Evolutionary conservation across 1,140 invertebrate species (phyloP).

Genomic region (Tenebrio molitor): DNA sequence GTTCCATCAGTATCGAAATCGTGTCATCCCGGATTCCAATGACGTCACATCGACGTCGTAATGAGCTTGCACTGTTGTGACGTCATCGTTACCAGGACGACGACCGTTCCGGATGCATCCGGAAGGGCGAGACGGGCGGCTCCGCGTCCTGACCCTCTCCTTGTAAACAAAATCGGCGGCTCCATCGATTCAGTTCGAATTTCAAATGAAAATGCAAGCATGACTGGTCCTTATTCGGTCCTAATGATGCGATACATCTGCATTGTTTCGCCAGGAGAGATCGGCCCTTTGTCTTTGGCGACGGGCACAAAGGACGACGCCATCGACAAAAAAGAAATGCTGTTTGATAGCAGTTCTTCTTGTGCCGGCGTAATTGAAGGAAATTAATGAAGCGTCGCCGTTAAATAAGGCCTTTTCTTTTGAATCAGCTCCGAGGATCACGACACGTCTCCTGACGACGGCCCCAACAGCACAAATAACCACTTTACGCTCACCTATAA

Average conservation of each 20-base stretch:
- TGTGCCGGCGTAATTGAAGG: conserved; percentile 29
- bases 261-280: conserved; percentile 7
- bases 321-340: conserved; percentile 30
- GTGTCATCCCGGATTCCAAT: not conserved
- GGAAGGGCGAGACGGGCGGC: conserved; percentile 14
- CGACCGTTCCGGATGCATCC: conserved; percentile 23
- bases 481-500: conserved; percentile 31
- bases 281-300: conserved; percentile 10
- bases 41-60: conserved; percentile 3
- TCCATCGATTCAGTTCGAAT: conserved; percentile 27
- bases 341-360: conserved; percentile 39
- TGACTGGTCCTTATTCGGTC: conserved; percentile 22
- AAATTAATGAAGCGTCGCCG: conserved; percentile 35
- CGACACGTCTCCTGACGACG: conserved; percentile 1
- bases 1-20: not conserved
- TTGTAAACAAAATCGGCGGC: conserved; percentile 37
- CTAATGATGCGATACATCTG: conserved; percentile 34
- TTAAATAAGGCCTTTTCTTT: conserved; percentile 39
- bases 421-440: conserved; percentile 15
- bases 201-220: conserved; percentile 13
- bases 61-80: conserved; percentile 23
- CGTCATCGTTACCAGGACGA: conserved; percentile 23
- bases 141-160: conserved; percentile 6
- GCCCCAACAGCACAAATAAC: conserved; percentile 20
- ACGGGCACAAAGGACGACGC: conserved; percentile 15